A percentile compares a stretch with the other conserved stretches of the same genome.
These are phyloP conservation scores for Anthoscopus minutus DNA, from an alignment of 2,113 vertebrate genomes.

Conservation along the genomic window DNA sequence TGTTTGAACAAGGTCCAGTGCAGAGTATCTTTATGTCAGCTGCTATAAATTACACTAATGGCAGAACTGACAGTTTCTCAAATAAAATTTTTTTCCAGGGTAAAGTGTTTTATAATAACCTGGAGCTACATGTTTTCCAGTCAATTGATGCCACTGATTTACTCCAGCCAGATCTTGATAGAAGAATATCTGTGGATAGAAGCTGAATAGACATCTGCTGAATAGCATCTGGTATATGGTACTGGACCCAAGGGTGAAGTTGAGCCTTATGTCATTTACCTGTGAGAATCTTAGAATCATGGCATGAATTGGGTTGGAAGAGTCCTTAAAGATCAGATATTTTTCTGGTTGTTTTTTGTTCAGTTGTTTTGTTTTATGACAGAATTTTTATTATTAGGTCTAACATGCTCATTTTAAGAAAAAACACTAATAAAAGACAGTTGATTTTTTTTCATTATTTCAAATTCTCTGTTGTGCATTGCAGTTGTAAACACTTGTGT, in stretches of 20 bases:
- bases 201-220: neutral
- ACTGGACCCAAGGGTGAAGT: neutral
- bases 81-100: neutral
- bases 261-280: neutral
- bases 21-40: neutral
- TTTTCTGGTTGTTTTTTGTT: neutral
- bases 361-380: neutral
- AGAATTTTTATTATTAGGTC: neutral
- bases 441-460: neutral
- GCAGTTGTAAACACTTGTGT: neutral
- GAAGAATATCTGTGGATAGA: neutral
- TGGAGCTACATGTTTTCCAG: neutral
- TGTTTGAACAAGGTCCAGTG: slow-evolving; percentile 3
- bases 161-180: neutral
- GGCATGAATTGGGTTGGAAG: neutral
- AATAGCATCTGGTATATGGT: neutral
- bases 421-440: neutral
- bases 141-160: neutral
- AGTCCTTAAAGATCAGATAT: neutral
- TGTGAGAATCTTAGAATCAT: neutral
- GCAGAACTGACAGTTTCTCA: neutral
- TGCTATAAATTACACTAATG: slow-evolving; percentile 6
- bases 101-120: neutral
- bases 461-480: neutral
- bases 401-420: neutral